phyloP scores from a whole-genome alignment of 2,888 invertebrate genomes.

The Dastarcus helophoroides region DNA sequence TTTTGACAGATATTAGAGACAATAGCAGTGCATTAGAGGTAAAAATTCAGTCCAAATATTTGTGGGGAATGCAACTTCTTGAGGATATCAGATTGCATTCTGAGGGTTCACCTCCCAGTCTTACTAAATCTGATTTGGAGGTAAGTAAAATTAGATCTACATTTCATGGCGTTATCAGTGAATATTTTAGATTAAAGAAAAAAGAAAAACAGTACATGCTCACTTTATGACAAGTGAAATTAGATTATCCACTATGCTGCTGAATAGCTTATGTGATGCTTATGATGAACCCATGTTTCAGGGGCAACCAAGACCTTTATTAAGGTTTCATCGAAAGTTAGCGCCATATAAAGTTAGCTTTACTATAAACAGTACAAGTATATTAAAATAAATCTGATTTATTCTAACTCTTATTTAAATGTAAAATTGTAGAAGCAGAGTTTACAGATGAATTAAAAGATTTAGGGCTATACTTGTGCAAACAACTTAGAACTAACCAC shows the following conservation, averaged over 20 bases:
- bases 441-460: slow-evolving; percentile 39
- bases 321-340: slow-evolving; percentile 56
- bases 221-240: slow-evolving; percentile 40
- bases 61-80: slow-evolving; percentile 48
- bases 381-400: slow-evolving; percentile 9
- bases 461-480: slow-evolving; percentile 44
- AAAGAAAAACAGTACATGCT: slow-evolving; percentile 30
- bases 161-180: slow-evolving; percentile 3
- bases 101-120: not conserved
- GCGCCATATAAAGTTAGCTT: slow-evolving; percentile 68
- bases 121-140: not conserved
- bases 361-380: slow-evolving; percentile 40
- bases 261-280: slow-evolving; percentile 48
- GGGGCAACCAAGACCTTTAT: slow-evolving; percentile 33
- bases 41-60: slow-evolving; percentile 53
- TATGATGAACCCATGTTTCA: slow-evolving; percentile 42
- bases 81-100: slow-evolving; percentile 45
- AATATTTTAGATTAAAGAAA: slow-evolving; percentile 29
- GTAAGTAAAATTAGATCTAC: not conserved
- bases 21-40: slow-evolving; percentile 39
- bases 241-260: slow-evolving; percentile 41
- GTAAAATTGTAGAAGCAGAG: slow-evolving; percentile 8
- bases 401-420: not conserved
- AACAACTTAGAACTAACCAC: slow-evolving; percentile 39
- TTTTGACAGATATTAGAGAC: slow-evolving; percentile 46